phyloP scores from a whole-genome alignment of 2,113 vertebrate species.

The Heptranchias perlo region DNA sequence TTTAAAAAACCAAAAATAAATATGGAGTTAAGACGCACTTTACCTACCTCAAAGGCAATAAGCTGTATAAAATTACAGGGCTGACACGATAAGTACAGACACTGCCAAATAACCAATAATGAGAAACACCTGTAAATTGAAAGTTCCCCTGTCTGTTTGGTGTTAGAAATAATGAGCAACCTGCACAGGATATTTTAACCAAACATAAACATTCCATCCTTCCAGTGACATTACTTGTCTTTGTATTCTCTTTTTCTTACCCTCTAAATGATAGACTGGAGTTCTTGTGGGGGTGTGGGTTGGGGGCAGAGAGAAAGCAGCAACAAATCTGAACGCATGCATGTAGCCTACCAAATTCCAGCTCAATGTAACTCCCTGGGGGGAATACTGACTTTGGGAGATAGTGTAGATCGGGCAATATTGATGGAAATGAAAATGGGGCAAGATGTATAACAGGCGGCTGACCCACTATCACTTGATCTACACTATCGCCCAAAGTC shows the following conservation, averaged over 20 bases:
- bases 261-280: not conserved
- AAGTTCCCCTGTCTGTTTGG: not conserved
- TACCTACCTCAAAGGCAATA: conserved; percentile 24
- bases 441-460: too few species aligned
- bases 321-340: too few species aligned
- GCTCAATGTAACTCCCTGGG: too few species aligned
- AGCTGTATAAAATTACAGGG: conserved; percentile 25
- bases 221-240: not conserved
- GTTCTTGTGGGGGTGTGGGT: too few species aligned
- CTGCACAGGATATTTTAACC: not conserved
- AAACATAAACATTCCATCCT: not conserved
- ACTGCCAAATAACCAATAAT: conserved; percentile 16
- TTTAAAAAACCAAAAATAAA: not conserved
- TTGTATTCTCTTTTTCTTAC: not conserved
- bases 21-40: not conserved
- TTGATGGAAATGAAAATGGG: too few species aligned
- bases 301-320: too few species aligned
- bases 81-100: not conserved
- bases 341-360: too few species aligned
- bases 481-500: too few species aligned
- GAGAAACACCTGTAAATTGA: not conserved
- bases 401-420: too few species aligned
- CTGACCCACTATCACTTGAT: too few species aligned
- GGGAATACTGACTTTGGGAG: too few species aligned
- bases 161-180: not conserved